These are phyloP conservation scores for Actinernus sp. DNA, from an alignment of 92 coral and sea anemone species.

Conservation along the genomic window DNA sequence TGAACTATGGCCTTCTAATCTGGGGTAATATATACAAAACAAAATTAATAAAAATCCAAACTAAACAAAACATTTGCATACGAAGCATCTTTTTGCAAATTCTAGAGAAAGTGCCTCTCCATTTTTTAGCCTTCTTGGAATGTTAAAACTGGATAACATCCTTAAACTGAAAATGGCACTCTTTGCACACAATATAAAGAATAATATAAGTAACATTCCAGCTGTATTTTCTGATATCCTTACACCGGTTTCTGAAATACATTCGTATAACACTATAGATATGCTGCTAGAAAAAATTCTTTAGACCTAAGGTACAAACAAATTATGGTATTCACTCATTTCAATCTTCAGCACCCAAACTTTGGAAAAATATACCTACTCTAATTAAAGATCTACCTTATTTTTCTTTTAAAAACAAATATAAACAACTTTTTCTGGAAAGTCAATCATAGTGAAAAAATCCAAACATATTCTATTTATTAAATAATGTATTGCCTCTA, in stretches of 20 bases:
- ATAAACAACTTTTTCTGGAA: no score
- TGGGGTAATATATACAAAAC: slow-evolving; percentile 35
- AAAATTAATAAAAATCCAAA: slow-evolving; percentile 21
- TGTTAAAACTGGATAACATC: slow-evolving; percentile 40
- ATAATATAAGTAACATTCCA: slow-evolving; percentile 13
- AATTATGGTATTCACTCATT: no score
- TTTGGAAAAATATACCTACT: no score
- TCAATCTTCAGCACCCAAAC: no score
- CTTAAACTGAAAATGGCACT: slow-evolving; percentile 31
- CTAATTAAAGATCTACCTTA: no score
- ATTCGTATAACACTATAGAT: slow-evolving; percentile 35
- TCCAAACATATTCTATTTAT: no score
- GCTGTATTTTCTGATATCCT: neutral
- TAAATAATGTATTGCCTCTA: no score
- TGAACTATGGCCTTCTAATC: slow-evolving; percentile 34
- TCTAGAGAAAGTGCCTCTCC: slow-evolving; percentile 24
- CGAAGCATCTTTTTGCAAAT: slow-evolving; percentile 6
- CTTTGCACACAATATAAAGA: slow-evolving; percentile 33
- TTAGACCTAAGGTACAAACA: no score
- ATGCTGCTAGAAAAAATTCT: slow-evolving; percentile 24
- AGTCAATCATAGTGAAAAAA: no score
- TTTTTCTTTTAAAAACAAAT: no score
- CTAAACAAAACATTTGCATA: slow-evolving; percentile 25
- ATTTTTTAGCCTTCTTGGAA: slow-evolving; percentile 25
- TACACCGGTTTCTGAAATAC: slow-evolving; percentile 23